phyloP scores from a whole-genome alignment of 2,888 invertebrate genomes.

The Diogma glabrata region DNA sequence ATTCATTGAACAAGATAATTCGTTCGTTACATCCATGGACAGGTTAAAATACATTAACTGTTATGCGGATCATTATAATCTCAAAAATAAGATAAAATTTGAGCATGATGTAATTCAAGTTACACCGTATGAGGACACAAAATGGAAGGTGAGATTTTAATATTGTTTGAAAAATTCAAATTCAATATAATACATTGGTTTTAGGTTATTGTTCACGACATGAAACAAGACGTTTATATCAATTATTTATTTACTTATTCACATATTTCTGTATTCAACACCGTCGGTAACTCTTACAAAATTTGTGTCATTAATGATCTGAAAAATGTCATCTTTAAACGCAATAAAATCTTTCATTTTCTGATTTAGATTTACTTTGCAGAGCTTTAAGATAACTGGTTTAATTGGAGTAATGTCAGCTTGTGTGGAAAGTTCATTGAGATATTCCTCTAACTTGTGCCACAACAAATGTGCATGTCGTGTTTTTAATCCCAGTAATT shows the following conservation, averaged over 20 bases:
- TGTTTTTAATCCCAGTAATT: conserved; percentile 49
- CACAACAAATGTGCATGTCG: conserved; percentile 68
- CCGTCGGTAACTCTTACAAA: too few species aligned
- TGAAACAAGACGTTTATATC: conserved; percentile 34
- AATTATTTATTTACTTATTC: conserved; percentile 47
- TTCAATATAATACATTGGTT: too few species aligned
- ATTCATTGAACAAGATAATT: conserved; percentile 53
- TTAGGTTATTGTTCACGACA: background rate
- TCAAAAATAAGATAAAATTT: conserved; percentile 43
- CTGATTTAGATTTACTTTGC: too few species aligned
- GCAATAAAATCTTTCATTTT: conserved; percentile 46
- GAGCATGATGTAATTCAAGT: conserved; percentile 15
- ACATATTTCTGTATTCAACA: too few species aligned
- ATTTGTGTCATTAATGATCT: conserved; percentile 49
- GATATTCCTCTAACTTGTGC: conserved; percentile 51
- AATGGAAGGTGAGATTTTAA: conserved; percentile 9
- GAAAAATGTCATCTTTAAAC: conserved; percentile 49
- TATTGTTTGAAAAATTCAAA: too few species aligned
- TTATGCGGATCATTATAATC: conserved; percentile 52
- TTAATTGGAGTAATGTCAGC: conserved; percentile 50
- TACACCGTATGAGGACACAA: conserved; percentile 20
- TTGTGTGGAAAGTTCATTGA: conserved; percentile 50
- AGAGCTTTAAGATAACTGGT: conserved; percentile 53
- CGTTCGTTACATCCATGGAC: conserved; percentile 56
- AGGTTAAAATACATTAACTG: conserved; percentile 56